Evolutionary conservation across 1,140 invertebrate genomes (phyloP), one percentile per base, ranked within the genome.

Genomic region (roundworm (Caenorhabditis elegans)): DNA sequence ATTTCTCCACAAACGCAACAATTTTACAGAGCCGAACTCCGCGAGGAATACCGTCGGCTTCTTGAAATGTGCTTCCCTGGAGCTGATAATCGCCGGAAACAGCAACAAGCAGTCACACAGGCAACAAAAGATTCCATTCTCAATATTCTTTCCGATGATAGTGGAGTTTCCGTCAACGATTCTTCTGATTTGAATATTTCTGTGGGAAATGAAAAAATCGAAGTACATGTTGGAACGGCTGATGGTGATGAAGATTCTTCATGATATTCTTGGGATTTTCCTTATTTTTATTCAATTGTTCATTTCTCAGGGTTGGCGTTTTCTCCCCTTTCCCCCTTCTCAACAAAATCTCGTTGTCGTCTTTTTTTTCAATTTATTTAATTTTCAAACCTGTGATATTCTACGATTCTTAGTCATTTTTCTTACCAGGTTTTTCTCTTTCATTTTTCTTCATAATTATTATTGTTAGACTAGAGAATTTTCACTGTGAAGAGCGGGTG

Each of bases 61-160:
- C 34, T 70, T n/a, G 60, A 70, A 28, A 70, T 70, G 60, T 70
- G 60, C 34, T 70, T 70, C 34, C 60, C 60, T 1, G 60, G 60
- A 43, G 60, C 60, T 22, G 60, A 70, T 43, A 70, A 70, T 24
- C 60, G 60, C n/a, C 60, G 60, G 8, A 70, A 39, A 39, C 60
- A 70, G 26, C 60, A 70, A 39, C 60, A 70, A 70, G 60, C 60
- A 39, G 24, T 31, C 13, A 17, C 60, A 1, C 60, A 70, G n/a
- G 60, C 60, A 10, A 70, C 60, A 11, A 70, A 70, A 11, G 60
- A 70, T 28, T 70, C 60, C 0, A 70, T 70, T 39, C 34, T 70
- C n/a, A 70, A 70, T 70, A 70, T 70, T 39, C 34, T 70, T 8
- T 70, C 60, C 10, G 60, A 70, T 24, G 60, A 70, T 31, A 70